A percentile compares a stretch with the other conserved stretches of the same genome.
Evolutionary conservation across 2,888 invertebrate genomes (phyloP).

Genomic region (Melikaiella ostensackeni): DNA sequence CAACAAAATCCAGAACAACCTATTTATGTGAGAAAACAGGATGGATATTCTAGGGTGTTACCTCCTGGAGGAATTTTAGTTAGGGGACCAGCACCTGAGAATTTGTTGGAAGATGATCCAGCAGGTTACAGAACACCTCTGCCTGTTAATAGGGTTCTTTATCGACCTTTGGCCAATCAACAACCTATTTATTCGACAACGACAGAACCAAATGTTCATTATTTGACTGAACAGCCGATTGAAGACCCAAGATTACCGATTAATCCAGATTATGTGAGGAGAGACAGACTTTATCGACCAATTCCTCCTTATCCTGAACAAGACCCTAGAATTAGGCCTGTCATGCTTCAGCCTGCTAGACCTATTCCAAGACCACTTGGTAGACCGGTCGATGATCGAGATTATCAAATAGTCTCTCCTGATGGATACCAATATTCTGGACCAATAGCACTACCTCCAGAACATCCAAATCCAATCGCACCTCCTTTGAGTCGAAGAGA

Average conservation of each 20-base stretch:
- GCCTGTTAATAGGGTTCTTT: slow-evolving; percentile 62
- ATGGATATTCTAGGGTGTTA: slow-evolving; percentile 65
- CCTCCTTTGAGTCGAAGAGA: slow-evolving; percentile 86
- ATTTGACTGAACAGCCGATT: slow-evolving; percentile 67
- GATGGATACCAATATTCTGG: slow-evolving; percentile 66
- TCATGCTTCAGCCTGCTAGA: slow-evolving; percentile 54
- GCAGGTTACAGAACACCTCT: slow-evolving; percentile 60
- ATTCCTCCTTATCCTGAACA: slow-evolving; percentile 53
- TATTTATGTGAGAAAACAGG: slow-evolving; percentile 67
- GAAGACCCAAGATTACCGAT: slow-evolving; percentile 62
- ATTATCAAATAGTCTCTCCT: slow-evolving; percentile 63
- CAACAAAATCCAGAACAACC: slow-evolving; percentile 66
- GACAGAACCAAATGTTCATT: slow-evolving; percentile 69
- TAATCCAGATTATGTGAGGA: slow-evolving; percentile 60
- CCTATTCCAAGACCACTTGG: slow-evolving; percentile 55
- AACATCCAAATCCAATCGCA: slow-evolving; percentile 80
- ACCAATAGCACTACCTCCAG: slow-evolving; percentile 74
- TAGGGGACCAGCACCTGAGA: slow-evolving; percentile 54
- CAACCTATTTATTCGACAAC: slow-evolving; percentile 65
- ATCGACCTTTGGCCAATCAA: slow-evolving; percentile 63
- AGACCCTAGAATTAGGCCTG: slow-evolving; percentile 58
- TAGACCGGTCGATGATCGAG: slow-evolving; percentile 63
- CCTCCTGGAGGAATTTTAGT: slow-evolving; percentile 66
- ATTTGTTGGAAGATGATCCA: slow-evolving; percentile 62
- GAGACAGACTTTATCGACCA: slow-evolving; percentile 60